These are phyloP conservation scores for Thalassarche chlororhynchos DNA, from an alignment of 2,113 vertebrate species.

Conservation along the genomic window DNA sequence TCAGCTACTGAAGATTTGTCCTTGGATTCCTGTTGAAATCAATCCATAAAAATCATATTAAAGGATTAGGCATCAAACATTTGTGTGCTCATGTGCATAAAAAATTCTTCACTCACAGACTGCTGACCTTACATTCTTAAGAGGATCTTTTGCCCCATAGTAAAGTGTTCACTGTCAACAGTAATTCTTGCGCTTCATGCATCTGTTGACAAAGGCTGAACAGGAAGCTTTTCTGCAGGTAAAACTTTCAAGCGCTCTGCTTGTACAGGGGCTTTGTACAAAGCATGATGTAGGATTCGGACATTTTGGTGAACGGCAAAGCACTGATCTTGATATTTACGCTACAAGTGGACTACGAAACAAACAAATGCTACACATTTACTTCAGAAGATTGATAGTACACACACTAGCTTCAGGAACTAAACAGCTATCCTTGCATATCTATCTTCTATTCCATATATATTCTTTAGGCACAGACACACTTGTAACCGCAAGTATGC, in stretches of 20 bases:
- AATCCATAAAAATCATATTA: slow-evolving; percentile 71
- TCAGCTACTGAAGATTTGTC: slow-evolving; percentile 13
- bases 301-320: background rate
- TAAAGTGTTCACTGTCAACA: slow-evolving; percentile 71
- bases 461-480: background rate
- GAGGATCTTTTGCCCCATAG: slow-evolving; percentile 57
- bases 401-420: background rate
- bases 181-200: slow-evolving; percentile 24
- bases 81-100: slow-evolving; percentile 57
- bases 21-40: slow-evolving; percentile 53
- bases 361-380: background rate
- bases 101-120: slow-evolving; percentile 52
- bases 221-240: slow-evolving; percentile 37
- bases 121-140: slow-evolving; percentile 69
- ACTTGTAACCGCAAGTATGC: background rate
- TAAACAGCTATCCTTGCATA: background rate
- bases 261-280: background rate
- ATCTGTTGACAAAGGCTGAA: slow-evolving; percentile 30
- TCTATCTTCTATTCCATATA: background rate
- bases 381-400: background rate
- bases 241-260: background rate
- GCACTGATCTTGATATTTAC: background rate
- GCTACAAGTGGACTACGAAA: background rate
- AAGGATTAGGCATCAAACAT: slow-evolving; percentile 61
- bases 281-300: background rate